Evolutionary conservation across 2,797 vertebrate genomes (phyloP), one percentile per base, ranked within the genome.

Genomic region (Manis pentadactyla): DNA sequence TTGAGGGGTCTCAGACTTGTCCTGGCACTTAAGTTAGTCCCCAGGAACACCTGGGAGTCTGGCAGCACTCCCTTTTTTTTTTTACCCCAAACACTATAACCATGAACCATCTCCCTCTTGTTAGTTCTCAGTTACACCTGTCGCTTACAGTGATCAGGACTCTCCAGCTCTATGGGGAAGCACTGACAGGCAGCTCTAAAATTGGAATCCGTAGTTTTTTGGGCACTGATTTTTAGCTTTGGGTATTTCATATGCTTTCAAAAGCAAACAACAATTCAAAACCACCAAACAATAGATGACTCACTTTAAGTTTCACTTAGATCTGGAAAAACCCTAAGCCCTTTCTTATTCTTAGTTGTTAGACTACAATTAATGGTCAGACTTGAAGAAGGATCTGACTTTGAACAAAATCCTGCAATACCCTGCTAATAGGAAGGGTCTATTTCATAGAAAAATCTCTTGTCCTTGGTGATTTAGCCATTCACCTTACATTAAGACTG

Each of bases 141-240:
- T 69, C 1, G 8, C 31, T 75, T 46, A 31, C 13, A 68, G 11
- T 90, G 42, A 46, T 37, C 9, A 31, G 64, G 31, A 81, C 13
- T 59, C 17, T 87, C 21, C 3, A n/a, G 0, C 92, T 84, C 21
- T 49, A 0, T 79, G 63, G 64, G 78, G 74, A 64, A 74, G 12
- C 31, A 27, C 21, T 9, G 8, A 34, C 7, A 15, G 57, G 61
- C 66, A 42, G 0, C n/a, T 95, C 68, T 82, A 68, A 96, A 57
- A 55, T 55, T 57, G 23, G n/a, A 96, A 55, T 75, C 77, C 2
- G 9, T 69, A 37, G 74, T 96, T 97, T 93, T 42, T 81, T 55
- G 25, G 83, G 73, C 39, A 34, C 51, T 79, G 25, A 64, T 53
- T 91, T 46, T 84, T 85, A 83, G 64, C n/a, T 34, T 29, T 71